Evolutionary conservation across 2,113 vertebrate species (phyloP).

Genomic region (Pyxicephalus adspersus): DNA sequence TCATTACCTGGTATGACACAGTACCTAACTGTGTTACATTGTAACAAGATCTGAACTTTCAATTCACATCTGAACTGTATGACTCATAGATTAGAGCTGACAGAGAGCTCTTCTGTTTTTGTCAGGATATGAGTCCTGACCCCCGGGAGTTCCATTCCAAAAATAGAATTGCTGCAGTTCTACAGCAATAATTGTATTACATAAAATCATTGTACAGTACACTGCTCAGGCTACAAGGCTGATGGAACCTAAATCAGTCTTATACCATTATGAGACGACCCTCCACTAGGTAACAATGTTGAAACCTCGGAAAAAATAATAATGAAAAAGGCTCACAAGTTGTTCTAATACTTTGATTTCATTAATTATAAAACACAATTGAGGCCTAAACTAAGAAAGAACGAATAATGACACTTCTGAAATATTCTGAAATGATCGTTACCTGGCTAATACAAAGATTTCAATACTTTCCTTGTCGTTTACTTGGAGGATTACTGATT

Average conservation of each 20-base stretch:
- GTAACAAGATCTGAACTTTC: slow-evolving; percentile 20
- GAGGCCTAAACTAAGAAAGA: too few species aligned
- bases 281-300: too few species aligned
- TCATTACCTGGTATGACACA: slow-evolving; percentile 22
- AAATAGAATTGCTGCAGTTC: background rate
- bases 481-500: too few species aligned
- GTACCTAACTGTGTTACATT: background rate
- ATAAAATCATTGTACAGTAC: background rate
- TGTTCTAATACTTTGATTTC: too few species aligned
- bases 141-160: slow-evolving; percentile 5
- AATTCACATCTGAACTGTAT: slow-evolving; percentile 11
- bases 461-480: too few species aligned
- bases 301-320: too few species aligned
- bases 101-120: slow-evolving; percentile 21
- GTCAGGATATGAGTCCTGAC: slow-evolving; percentile 16
- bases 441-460: too few species aligned
- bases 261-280: too few species aligned
- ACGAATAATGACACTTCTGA: background rate
- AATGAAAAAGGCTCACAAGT: too few species aligned
- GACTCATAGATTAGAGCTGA: slow-evolving; percentile 21
- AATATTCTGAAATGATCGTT: background rate
- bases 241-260: too few species aligned
- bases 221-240: background rate
- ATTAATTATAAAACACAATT: too few species aligned
- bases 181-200: slow-evolving; percentile 8